Evolutionary conservation across 1,140 invertebrate species (phyloP), one percentile per base, ranked within the genome.

Genomic region (Limonius californicus): DNA sequence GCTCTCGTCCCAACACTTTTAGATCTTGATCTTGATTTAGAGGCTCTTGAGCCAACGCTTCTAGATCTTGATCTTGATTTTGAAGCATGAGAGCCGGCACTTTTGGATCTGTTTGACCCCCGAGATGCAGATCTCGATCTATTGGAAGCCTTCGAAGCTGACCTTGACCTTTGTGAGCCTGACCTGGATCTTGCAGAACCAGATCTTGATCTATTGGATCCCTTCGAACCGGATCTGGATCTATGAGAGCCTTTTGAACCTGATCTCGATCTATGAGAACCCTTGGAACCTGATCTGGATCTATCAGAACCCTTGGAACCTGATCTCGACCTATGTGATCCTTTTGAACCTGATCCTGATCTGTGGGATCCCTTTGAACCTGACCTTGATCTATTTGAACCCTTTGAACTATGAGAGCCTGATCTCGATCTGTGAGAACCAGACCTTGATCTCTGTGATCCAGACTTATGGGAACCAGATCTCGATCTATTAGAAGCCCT

Each of bases 141-240:
- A 11, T 55, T 21, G 2, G 53, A 55, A 16, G 53, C 53, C 66
- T 70, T 42, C 45, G 70, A 64, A 7, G 12, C 65, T 65, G 74
- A 77, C 59, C 72, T 74, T 27, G 42, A 50, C 15, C 16, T 18
- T 2, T 16, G 8, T 50, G 8, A 18, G 19, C 11, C n/a, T 50
- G 42, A 14, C 62, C 61, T 56, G 27, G 64, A 67, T 43, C 16
- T 55, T 54, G 62, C 45, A 30, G 70, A 70, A 23, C 67, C 63
- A 2, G n/a, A 39, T 19, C 70, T 72, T 54, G 74, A 77, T 63
- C 70, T 73, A 0, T 18, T 77, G 77, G 35, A 72, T 74, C 67
- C 54, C 64, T 69, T 59, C 71, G 70, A 45, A 16, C 70, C 74
- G 0, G 79, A 80, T 54, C 53, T 54, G 12, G 71, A 71, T 43